Base-by-base conservation (phyloP, 2,888 invertebrate genomes). In the Brachycybe producta region DNA sequence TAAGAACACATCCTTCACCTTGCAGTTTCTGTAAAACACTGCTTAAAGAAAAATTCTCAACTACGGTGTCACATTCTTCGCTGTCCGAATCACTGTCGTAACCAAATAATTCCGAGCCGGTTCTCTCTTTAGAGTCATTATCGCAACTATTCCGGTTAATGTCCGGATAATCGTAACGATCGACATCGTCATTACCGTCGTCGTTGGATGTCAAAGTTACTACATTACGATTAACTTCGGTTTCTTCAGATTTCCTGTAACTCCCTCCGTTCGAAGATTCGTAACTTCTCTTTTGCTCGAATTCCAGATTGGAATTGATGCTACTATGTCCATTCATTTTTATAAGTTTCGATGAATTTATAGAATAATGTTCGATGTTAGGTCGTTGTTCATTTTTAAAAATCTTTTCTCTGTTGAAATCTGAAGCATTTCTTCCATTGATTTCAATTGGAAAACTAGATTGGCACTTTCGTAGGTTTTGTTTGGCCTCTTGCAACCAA, bases 371-470 rank as follows among this genome's bases (percentile, higher is more conserved):
- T n/a, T n/a, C n/a, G n/a, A n/a, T n/a, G n/a, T n/a, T n/a, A n/a
- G n/a, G n/a, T n/a, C n/a, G n/a, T n/a, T 36, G 36, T 36, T 19
- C 36, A n/a, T 36, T 36, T 36, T 36, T 19, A n/a, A n/a, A n/a
- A 30, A 30, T 30, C 30, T 11, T 11, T 30, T 30, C 13, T 11
- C 13, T 30, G 30, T 11, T 30, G 30, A 7, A 7, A 30, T 30
- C 13, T 11, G 13, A 7, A 11, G 13, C 30, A 11, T 30, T 30
- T 8, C 30, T 30, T 11, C 30, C 30, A 30, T 30, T 30, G 8
- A 30, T 11, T 30, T 30, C 13, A 17, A 36, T 19, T 5, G 19
- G 7, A 5, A 19, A 11, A n/a, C 8, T 5, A 5, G 36, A n/a
- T n/a, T 36, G 8, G 15, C 5, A 7, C 5, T 36, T 36, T 5